Evolutionary conservation across 2,797 vertebrate species (phyloP), one percentile per base, ranked within the genome.

Genomic region (Chloroceryle inda): DNA sequence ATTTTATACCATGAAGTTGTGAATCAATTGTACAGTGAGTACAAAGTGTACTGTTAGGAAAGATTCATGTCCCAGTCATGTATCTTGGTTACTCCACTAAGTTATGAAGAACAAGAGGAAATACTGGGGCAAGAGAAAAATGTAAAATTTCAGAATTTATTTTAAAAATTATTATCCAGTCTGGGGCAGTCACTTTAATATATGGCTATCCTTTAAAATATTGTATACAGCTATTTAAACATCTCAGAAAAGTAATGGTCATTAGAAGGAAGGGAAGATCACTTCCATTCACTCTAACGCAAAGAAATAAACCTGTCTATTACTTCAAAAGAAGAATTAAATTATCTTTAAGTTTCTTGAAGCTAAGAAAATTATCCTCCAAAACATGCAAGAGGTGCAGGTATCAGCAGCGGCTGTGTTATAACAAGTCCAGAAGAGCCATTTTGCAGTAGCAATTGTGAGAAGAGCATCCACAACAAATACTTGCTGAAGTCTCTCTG

Each of bases 41-140:
- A 94, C 89, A 78, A 72, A 73, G 47, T 27, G 73, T 84, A 74
- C 53, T 72, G 53, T 45, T 93, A 78, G 45, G 74, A 68, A 92
- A 91, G 56, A 92, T 29, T 62, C 22, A 62, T 22, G 18, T 89
- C 45, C 35, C 49, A 83, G 86, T 4, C 81, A 64, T 84, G 64
- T 87, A 64, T 64, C 73, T 75, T 80, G 23, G 49, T 71, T 91
- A 50, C 64, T 56, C 12, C 20, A 40, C 13, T 18, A 52, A 77
- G 67, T 68, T 7, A 56, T 47, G 56, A 76, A 68, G 33, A 33
- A 23, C 40, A 67, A 44, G 7, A 4, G 37, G 9, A 82, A 89
- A 53, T 23, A 64, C 7, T 2, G 2, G 9, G 13, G 23, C 35
- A 94, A 92, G 26, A 16, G 2, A 82, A 86, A 82, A 88, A 42